Evolutionary conservation across 1,140 invertebrate genomes (phyloP).

Genomic region (Tetragonula clypearis): DNA sequence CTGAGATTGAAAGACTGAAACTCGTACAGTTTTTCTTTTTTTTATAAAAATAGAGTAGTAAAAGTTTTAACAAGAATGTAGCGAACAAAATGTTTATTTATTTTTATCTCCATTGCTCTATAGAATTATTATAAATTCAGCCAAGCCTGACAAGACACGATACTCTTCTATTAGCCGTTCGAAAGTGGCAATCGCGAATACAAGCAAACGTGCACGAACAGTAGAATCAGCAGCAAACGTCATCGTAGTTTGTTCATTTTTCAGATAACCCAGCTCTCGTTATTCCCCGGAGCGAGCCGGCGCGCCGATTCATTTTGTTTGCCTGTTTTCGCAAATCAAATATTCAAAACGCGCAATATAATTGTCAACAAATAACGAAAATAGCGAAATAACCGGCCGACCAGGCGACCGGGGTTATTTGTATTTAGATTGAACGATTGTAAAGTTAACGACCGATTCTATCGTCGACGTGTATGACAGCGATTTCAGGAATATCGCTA

Average conservation of each 20-base stretch:
- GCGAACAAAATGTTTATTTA: too few species aligned
- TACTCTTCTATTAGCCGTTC: not conserved
- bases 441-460: slow-evolving; percentile 20
- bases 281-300: not conserved
- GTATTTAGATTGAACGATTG: not conserved
- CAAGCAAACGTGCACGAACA: not conserved
- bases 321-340: not conserved
- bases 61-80: not conserved
- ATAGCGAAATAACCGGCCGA: not conserved
- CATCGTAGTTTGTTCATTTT: not conserved
- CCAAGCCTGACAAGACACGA: not conserved
- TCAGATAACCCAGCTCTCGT: too few species aligned
- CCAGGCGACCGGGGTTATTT: not conserved
- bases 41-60: not conserved
- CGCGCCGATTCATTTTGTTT: not conserved
- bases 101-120: too few species aligned
- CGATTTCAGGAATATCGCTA: not conserved
- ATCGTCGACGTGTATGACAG: not conserved
- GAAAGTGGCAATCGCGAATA: not conserved
- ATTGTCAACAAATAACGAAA: slow-evolving; percentile 22
- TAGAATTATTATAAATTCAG: not conserved
- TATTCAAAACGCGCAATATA: slow-evolving; percentile 12
- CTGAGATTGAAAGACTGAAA: not conserved
- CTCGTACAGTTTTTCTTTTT: not conserved
- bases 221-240: not conserved